phyloP scores from a whole-genome alignment of 2,113 vertebrate genomes.

The Lasiurus borealis region DNA sequence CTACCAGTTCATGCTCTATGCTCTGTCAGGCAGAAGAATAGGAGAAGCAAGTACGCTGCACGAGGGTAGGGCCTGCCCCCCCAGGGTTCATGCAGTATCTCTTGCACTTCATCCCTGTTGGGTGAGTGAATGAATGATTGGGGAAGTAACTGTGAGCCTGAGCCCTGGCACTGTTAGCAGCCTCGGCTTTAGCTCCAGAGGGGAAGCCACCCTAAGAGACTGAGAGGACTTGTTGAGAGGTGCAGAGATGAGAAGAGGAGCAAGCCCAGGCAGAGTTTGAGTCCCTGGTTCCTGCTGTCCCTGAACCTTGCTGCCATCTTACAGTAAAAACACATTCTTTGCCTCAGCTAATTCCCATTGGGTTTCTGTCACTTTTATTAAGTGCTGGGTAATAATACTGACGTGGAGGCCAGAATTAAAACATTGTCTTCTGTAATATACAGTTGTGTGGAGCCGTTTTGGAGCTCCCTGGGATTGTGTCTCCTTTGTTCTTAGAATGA shows the following conservation, averaged over 20 bases:
- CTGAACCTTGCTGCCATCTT: not conserved
- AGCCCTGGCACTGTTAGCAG: not conserved
- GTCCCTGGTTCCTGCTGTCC: not conserved
- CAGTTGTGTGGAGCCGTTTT: not conserved
- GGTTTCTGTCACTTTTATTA: not conserved
- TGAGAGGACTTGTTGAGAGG: not conserved
- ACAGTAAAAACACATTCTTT: not conserved
- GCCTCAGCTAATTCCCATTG: not conserved
- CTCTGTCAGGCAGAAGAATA: not conserved
- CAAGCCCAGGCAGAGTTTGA: not conserved
- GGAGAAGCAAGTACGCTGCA: not conserved
- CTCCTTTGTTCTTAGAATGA: not conserved
- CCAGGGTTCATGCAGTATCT: not conserved
- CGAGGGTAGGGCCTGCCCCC: not conserved
- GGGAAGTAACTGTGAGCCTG: not conserved
- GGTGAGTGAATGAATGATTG: not conserved
- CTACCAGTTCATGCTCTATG: not conserved
- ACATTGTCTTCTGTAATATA: not conserved
- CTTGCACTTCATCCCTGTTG: not conserved
- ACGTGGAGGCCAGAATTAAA: not conserved
- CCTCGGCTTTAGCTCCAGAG: not conserved
- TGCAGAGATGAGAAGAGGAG: not conserved
- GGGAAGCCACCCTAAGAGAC: not conserved
- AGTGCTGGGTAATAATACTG: not conserved
- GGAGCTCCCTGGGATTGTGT: not conserved